Evolutionary conservation across 2,797 vertebrate genomes (phyloP).

Genomic region (Heliangelus exortis): DNA sequence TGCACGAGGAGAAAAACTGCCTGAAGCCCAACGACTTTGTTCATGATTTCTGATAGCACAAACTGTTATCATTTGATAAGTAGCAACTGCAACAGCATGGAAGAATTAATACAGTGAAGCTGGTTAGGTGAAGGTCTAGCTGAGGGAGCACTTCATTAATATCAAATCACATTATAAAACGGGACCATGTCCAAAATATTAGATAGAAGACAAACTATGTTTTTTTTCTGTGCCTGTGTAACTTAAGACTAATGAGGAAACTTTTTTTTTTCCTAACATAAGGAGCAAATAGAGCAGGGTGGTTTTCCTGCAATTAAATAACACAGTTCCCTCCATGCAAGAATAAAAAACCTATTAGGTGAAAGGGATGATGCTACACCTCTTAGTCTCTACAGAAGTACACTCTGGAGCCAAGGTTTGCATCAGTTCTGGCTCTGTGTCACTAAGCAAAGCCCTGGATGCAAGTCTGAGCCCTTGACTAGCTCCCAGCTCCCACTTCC

Average conservation of each 20-base stretch:
- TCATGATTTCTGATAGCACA: not conserved
- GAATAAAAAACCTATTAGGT: not conserved
- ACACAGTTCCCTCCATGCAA: not conserved
- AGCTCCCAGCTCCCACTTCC: not conserved
- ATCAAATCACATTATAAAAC: not conserved
- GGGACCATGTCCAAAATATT: not conserved
- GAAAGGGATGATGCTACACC: not conserved
- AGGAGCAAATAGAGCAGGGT: not conserved
- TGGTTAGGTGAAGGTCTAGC: not conserved
- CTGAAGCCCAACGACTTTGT: not conserved
- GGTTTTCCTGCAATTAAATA: not conserved
- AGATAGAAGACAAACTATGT: not conserved
- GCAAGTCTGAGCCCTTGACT: not conserved
- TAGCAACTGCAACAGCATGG: not conserved
- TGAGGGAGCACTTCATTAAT: not conserved
- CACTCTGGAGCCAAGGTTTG: not conserved
- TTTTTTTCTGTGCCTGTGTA: not conserved
- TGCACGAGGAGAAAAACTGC: fast-evolving
- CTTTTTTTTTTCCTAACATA: not conserved
- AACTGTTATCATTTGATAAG: not conserved
- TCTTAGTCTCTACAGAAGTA: not conserved
- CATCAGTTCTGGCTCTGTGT: not conserved
- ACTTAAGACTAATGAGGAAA: not conserved
- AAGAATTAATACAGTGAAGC: not conserved
- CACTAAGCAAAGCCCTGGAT: not conserved